Evolutionary conservation across 2,113 vertebrate genomes (phyloP), one percentile per base, ranked within the genome.

Genomic region (Bubo blakistoni): DNA sequence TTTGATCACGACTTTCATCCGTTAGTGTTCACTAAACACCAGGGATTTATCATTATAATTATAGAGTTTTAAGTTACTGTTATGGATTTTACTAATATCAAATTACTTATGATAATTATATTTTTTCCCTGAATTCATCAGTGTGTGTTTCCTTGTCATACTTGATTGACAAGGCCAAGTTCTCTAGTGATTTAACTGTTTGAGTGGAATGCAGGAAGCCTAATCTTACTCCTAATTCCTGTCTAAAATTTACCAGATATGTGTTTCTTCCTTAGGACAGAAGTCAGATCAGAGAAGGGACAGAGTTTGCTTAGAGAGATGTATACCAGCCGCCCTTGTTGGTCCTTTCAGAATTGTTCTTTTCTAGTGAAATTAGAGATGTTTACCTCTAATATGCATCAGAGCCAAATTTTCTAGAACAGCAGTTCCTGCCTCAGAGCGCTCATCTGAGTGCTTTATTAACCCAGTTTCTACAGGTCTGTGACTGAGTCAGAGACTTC

Each of bases 261-360:
- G 25, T 79, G 20, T 6, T 46, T 74, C 73, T 69, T 22, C 26
- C 18, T 55, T 11, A 47, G 32, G 34, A 49, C 4, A 52, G 19
- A 76, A 44, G 16, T 34, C 13, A 20, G 12, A 47, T 52, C 52
- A 80, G 49, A 77, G 13, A 46, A 82, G 3, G 20, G 30, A 20
- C 25, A 27, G 57, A 42, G 25, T 27, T 77, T 73, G 22, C 19
- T 57, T 63, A 36, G 55, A 71, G 17, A 71, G 4, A 25, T 36
- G 13, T 19, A 55, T 10, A 47, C 11, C n/a, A 55, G 4, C 12
- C 2, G 2, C 38, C 27, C 17, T 22, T 10, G 3, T 2, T 70
- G 21, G 17, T 11, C 24, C 17, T 34, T 57, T 74, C 80, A 73
- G 40, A 72, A 21, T 1, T 61, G 34, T 49, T 84, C 71, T 71